A percentile compares a stretch with the other conserved stretches of the same genome.
Evolutionary conservation across 2,797 vertebrate species (phyloP).

Genomic region (Hafferia zeledoni): DNA sequence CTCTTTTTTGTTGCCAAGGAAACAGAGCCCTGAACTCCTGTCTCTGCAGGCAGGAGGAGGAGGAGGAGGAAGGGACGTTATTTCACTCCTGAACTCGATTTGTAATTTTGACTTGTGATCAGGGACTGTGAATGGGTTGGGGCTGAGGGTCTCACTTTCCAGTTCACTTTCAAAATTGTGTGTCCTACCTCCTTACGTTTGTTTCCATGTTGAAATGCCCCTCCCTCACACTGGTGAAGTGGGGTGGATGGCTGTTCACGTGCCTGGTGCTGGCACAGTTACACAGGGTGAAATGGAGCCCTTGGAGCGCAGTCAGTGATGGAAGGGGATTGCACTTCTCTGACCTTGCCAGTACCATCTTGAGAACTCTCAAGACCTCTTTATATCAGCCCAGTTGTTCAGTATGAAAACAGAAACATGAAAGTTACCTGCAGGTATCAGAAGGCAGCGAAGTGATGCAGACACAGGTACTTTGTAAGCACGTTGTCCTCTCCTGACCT

Average conservation of each 20-base stretch:
- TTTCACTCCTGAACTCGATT: neutral
- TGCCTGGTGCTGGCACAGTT: neutral
- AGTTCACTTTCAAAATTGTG: neutral
- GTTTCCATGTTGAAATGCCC: neutral
- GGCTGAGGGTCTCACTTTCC: neutral
- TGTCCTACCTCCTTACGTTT: neutral
- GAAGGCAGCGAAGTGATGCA: constrained; percentile 9
- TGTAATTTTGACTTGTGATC: neutral
- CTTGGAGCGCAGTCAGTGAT: neutral
- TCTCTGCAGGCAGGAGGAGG: neutral
- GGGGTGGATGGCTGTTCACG: neutral
- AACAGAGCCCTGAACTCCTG: constrained; percentile 34
- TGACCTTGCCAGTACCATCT: neutral
- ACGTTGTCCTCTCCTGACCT: constrained; percentile 58
- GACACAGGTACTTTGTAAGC: constrained; percentile 15
- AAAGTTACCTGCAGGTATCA: constrained; percentile 9
- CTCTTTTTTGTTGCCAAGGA: constrained; percentile 55
- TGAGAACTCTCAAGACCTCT: neutral
- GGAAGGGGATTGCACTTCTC: neutral
- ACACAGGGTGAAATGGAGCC: rapidly evolving
- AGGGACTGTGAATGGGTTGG: neutral
- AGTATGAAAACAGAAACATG: neutral
- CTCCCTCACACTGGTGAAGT: neutral
- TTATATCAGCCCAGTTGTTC: neutral
- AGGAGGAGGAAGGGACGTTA: neutral